A percentile compares a stretch with the other conserved stretches of the same genome.
phyloP scores from a whole-genome alignment of 1,140 invertebrate genomes.

The Drosophila bifasciata region DNA sequence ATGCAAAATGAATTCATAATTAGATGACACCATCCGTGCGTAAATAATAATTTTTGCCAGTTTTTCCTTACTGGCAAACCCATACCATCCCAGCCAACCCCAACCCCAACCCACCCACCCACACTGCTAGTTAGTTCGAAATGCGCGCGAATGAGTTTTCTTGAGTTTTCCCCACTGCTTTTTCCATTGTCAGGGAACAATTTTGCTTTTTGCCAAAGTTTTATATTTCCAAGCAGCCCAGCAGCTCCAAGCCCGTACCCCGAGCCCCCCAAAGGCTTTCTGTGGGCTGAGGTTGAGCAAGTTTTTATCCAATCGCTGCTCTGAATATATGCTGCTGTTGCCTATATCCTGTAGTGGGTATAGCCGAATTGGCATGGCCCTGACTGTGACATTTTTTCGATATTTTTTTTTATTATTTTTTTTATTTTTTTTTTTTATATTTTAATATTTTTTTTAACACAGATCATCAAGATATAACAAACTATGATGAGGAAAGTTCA shows the following conservation, averaged over 20 bases:
- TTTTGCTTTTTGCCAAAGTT: slow-evolving; percentile 62
- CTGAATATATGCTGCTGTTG: slow-evolving; percentile 24
- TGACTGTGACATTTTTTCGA: no score
- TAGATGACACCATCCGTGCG: slow-evolving; percentile 84
- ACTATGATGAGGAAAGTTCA: no score
- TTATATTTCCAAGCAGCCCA: slow-evolving; percentile 51
- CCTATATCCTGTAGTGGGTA: not conserved
- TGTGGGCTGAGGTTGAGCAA: slow-evolving; percentile 61
- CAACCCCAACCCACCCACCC: slow-evolving; percentile 6
- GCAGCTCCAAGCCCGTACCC: not conserved
- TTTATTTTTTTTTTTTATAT: no score
- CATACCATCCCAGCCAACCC: slow-evolving; percentile 4
- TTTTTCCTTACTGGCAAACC: slow-evolving; percentile 46
- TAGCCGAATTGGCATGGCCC: not conserved
- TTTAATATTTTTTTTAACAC: no score
- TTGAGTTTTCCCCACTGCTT: slow-evolving; percentile 53
- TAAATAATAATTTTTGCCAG: slow-evolving; percentile 82
- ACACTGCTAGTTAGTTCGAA: slow-evolving; percentile 75
- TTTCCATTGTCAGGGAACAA: slow-evolving; percentile 67
- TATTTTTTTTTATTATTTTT: no score
- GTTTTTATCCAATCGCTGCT: slow-evolving; percentile 59
- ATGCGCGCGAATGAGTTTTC: slow-evolving; percentile 78
- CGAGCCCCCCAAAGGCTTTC: slow-evolving; percentile 14
- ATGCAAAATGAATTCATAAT: slow-evolving; percentile 84
- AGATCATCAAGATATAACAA: no score